These are phyloP conservation scores for Danio albolineatus DNA, from an alignment of 2,797 vertebrate genomes.

Conservation along the genomic window DNA sequence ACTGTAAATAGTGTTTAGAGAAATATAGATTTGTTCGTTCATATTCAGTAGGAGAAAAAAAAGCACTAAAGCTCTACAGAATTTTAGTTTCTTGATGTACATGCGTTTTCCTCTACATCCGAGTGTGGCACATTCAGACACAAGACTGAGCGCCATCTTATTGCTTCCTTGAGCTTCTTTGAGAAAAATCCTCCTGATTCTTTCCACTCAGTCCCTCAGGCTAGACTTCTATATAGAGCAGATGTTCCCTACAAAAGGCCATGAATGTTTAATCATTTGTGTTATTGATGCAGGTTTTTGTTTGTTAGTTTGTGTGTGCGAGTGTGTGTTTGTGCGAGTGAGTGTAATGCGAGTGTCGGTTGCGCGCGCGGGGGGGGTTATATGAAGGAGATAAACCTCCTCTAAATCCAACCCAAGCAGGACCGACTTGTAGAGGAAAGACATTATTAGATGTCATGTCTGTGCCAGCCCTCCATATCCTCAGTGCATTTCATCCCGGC, in stretches of 20 bases:
- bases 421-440: slow-evolving; percentile 52
- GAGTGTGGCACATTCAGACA: slow-evolving; percentile 71
- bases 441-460: slow-evolving; percentile 53
- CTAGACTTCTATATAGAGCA: slow-evolving; percentile 80
- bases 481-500: slow-evolving; percentile 44
- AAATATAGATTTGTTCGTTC: not conserved
- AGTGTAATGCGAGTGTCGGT: slow-evolving; percentile 63
- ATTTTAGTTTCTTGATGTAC: slow-evolving; percentile 34
- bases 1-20: not conserved
- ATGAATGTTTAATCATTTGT: slow-evolving; percentile 90
- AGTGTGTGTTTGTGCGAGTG: slow-evolving; percentile 64
- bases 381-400: slow-evolving; percentile 52
- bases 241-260: slow-evolving; percentile 84
- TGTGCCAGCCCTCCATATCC: slow-evolving; percentile 53
- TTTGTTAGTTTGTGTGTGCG: slow-evolving; percentile 67
- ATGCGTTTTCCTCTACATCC: slow-evolving; percentile 65
- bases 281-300: slow-evolving; percentile 87
- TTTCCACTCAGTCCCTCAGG: slow-evolving; percentile 76
- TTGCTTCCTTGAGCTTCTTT: slow-evolving; percentile 82
- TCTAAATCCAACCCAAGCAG: slow-evolving; percentile 46
- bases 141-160: slow-evolving; percentile 72
- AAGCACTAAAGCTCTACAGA: slow-evolving; percentile 9
- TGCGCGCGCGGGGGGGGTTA: slow-evolving; percentile 42
- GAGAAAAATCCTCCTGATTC: slow-evolving; percentile 82
- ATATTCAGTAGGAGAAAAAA: not conserved